These are phyloP conservation scores for Tychaedon coryphoeus DNA, from an alignment of 2,113 vertebrate species.

Conservation along the genomic window DNA sequence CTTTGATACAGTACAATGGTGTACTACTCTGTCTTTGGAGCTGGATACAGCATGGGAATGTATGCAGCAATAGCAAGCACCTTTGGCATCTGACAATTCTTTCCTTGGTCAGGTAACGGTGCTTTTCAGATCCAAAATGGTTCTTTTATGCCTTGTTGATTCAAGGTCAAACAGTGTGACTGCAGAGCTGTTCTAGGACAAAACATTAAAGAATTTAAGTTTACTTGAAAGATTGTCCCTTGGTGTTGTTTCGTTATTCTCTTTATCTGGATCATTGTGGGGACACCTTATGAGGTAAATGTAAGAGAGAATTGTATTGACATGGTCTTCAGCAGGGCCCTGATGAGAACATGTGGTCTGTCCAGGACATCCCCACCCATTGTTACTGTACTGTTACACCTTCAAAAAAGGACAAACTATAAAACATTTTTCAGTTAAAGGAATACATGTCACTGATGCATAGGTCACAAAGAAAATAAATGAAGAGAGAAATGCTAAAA, in stretches of 20 bases:
- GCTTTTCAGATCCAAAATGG: not conserved
- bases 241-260: not conserved
- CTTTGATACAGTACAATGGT: not conserved
- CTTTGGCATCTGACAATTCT: not conserved
- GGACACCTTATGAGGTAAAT: not conserved
- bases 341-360: not conserved
- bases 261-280: not conserved
- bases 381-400: not conserved
- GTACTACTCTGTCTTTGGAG: not conserved
- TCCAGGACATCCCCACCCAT: not conserved
- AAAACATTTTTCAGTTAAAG: not conserved
- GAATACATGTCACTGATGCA: not conserved
- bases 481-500: not conserved
- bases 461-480: not conserved
- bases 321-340: not conserved
- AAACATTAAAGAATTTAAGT: not conserved
- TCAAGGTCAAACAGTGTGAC: not conserved
- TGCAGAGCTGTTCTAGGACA: not conserved
- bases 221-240: not conserved
- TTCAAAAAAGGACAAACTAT: not conserved
- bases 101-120: not conserved
- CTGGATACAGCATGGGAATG: not conserved
- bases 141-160: not conserved
- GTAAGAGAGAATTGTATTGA: not conserved
- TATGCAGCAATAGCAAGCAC: not conserved